A percentile compares a stretch with the other conserved stretches of the same genome.
phyloP scores from a whole-genome alignment of 2,113 vertebrate genomes.

The Haemorhous mexicanus region DNA sequence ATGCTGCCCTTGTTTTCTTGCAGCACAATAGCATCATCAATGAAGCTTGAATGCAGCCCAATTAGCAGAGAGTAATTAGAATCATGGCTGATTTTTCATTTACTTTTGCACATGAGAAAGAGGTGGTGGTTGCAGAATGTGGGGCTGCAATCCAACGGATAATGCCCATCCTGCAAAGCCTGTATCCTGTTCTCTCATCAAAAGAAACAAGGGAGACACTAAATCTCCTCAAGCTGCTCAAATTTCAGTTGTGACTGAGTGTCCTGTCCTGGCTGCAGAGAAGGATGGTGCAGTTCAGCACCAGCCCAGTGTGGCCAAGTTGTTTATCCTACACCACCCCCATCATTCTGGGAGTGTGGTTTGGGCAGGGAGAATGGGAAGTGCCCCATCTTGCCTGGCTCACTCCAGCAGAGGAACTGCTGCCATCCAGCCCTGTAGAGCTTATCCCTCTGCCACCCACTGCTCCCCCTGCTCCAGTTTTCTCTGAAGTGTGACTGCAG shows the following conservation, averaged over 20 bases:
- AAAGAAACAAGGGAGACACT: background rate
- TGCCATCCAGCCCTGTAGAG: background rate
- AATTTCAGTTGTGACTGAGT: background rate
- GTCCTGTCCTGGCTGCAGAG: background rate
- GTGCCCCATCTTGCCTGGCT: fast-evolving
- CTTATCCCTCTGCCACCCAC: background rate
- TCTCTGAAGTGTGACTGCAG: background rate
- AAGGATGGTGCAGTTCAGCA: background rate
- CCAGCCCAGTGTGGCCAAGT: background rate
- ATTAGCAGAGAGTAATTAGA: conserved; percentile 64
- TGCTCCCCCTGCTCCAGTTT: background rate
- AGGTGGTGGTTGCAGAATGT: background rate
- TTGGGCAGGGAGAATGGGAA: background rate
- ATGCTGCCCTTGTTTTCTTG: conserved; percentile 58
- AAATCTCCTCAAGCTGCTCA: background rate
- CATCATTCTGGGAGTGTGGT: background rate
- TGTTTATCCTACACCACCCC: background rate
- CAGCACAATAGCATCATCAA: conserved; percentile 54
- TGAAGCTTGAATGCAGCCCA: conserved; percentile 61
- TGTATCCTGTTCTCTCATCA: background rate
- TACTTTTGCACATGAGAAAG: background rate
- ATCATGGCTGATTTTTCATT: conserved; percentile 5
- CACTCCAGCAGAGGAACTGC: background rate
- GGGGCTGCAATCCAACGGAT: background rate
- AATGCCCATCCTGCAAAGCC: background rate